Evolutionary conservation across 2,888 invertebrate genomes (phyloP), one percentile per base, ranked within the genome.

Genomic region (Octonoba sinensis): DNA sequence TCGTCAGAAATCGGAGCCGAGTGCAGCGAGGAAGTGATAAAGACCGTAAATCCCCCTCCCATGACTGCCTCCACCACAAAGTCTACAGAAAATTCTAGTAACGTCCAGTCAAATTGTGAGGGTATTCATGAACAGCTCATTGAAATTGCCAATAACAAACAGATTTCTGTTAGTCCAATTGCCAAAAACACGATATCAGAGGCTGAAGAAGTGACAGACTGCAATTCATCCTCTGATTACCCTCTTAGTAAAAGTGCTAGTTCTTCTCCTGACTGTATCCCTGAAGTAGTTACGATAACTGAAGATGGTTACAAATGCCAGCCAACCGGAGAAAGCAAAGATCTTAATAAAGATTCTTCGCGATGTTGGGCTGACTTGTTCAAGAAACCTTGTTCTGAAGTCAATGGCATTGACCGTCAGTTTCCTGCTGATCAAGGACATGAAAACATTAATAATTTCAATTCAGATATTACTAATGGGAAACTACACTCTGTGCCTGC

Each of bases 301-400:
- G 70, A 72, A 27, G 57, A 64, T 69, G 16, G 24, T 20, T 64
- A 49, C 54, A 57, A 57, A 66, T 47, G 56, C 18, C 18, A 18
- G 22, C 47, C 74, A 13, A 36, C 57, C 3, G 51, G 18, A 2
- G 72, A 73, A 16, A 22, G 22, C 18, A 69, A 62, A 47, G 56
- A 65, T 3, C 1, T 8, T 51, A n/a, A 11, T 20, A 65, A 24
- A 12, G 69, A 82, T 59, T 22, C 51, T 44, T 67, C 82, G 16
- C 71, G 76, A n/a, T 76, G 82, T 18, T 82, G 82, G 82, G 82
- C 82, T 4, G 82, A 82, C 49, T 49, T 82, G 24, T 82, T 82
- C 20, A 82, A 82, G 47, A 71, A 72, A n/a, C 82, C 73, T 20
- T 60, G 72, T 16, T n/a, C 59, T 12, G 82, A 76, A 27, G 76